Evolutionary conservation across 2,113 vertebrate species (phyloP), one percentile per base, ranked within the genome.

Genomic region (Turdus rufiventris): DNA sequence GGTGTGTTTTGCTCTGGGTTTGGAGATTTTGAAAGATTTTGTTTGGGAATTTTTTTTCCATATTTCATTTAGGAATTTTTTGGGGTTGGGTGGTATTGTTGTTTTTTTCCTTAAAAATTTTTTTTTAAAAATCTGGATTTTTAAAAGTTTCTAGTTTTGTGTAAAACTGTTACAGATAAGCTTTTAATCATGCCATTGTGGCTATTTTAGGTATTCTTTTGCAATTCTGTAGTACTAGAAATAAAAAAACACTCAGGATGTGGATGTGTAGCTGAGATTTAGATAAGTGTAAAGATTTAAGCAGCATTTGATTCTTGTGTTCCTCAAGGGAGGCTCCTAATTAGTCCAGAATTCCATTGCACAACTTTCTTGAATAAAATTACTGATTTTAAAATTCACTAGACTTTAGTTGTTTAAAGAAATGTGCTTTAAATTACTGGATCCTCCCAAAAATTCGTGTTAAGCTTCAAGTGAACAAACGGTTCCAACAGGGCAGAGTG

Each of bases 21-120:
- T 79, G 28, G 31, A 54, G 8, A 14, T 5, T 51, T 5, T 60
- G 8, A 28, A 6, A 11, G 1, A 0, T 19, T 57, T 68, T 4
- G 2, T 50, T 76, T 47, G 3, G 2, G 16, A 57, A 57, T 1
- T 19, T 47, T 57, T 66, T 57, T 67, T 33, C 42, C 42, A 4
- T 7, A 1, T 38, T 57, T 33, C 0, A 0, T 29, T 63, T 20
- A 15, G 45, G 5, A 42, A 3, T 10, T 45, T 8, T 45, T 38
- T 3, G 4, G 25, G 6, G 4, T 25, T 48, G 47, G 21, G 21
- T 50, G 38, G 36, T 38, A 9, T 38, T 38, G 36, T 16, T 33
- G 4, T 25, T 45, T 25, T 21, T 63, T 78, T 18, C 19, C 13
- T 81, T n/a, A 17, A 16, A 42, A 24, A 8, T 10, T 18, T 3